Percentiles rank a stretch among this genome's conserved stretches.
Conservation (phyloP, 2,797 vertebrate species). For the Phoeniculus purpureus region DNA sequence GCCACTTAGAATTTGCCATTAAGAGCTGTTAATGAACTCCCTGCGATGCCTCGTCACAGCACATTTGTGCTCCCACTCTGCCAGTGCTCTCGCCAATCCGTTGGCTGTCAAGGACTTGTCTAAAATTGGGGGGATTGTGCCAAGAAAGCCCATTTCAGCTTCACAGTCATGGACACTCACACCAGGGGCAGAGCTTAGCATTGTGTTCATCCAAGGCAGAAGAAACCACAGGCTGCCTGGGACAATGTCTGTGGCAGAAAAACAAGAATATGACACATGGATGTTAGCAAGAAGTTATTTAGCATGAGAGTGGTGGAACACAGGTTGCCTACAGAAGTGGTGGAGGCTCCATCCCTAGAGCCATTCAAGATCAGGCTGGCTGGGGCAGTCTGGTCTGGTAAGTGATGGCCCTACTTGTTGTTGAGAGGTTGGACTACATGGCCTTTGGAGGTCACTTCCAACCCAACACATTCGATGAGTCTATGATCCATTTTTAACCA, state of each 20-base stretch:
- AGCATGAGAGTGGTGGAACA: too few species aligned
- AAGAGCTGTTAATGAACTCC: slow-evolving; percentile 28
- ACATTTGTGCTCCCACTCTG: slow-evolving; percentile 24
- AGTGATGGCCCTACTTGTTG: too few species aligned
- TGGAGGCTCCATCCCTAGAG: too few species aligned
- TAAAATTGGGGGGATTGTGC: background rate
- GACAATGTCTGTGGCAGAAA: background rate
- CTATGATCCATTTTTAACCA: background rate
- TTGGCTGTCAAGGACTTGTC: slow-evolving; percentile 1
- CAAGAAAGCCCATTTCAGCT: slow-evolving; percentile 17
- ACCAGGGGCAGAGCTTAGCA: background rate
- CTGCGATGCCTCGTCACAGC: background rate
- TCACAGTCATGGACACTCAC: background rate
- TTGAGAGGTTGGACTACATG: too few species aligned
- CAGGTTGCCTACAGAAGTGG: too few species aligned
- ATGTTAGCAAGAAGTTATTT: too few species aligned
- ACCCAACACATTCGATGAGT: too few species aligned
- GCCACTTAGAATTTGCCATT: slow-evolving; percentile 31
- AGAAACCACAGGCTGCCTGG: background rate
- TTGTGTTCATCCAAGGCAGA: background rate
- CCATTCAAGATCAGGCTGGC: too few species aligned
- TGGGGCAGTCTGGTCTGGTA: too few species aligned
- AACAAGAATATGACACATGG: background rate
- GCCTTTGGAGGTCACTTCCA: too few species aligned
- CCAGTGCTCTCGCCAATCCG: background rate